Evolutionary conservation across 2,113 vertebrate genomes (phyloP), one percentile per base, ranked within the genome.

Genomic region (Neogobius melanostomus): DNA sequence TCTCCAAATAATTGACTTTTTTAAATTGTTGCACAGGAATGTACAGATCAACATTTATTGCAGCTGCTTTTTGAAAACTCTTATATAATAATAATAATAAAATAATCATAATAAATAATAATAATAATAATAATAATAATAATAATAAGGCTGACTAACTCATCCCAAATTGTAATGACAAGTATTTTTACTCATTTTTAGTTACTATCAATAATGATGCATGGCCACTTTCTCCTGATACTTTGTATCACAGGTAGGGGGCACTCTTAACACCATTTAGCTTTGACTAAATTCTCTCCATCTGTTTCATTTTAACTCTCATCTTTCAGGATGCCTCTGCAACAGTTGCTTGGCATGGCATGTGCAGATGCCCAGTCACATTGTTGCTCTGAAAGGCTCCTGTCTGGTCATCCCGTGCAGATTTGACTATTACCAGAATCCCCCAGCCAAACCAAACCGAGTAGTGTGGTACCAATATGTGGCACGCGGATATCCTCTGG

Each of bases 321-420:
- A 8, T 57, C 14, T 72, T 68, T 28, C 64, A 90, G 90, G 71
- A 52, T 67, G 7, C 45, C 10, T 85, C 16, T 45, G 63, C 64
- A 50, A 6, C 21, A 11, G n/a, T 64, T 77, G 75, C 7, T 15
- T 12, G 1, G 75, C 75, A 28, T 91, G 88, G 88, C 0, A 2
- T 0, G 84, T 91, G 5, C 2, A 0, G 0, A 59, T 89, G 68
- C 89, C 87, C 10, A 50, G 43, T 0, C 50, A 62, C 4, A 84
- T 90, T 7, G 45, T 28, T 45, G 90, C 56, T 17, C 12, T 91
- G 52, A 0, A 2, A 14, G 68, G 59, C 63, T 91, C 89, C 62
- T 91, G 90, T 48, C 52, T 90, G 15, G 80, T 86, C 51, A 91
- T 91, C 52, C 90, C 89, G 47, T 91, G 90, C 61, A 75, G 21